Evolutionary conservation across 1,140 invertebrate species (phyloP), one percentile per base, ranked within the genome.

Genomic region (Diabrotica undecimpunctata): DNA sequence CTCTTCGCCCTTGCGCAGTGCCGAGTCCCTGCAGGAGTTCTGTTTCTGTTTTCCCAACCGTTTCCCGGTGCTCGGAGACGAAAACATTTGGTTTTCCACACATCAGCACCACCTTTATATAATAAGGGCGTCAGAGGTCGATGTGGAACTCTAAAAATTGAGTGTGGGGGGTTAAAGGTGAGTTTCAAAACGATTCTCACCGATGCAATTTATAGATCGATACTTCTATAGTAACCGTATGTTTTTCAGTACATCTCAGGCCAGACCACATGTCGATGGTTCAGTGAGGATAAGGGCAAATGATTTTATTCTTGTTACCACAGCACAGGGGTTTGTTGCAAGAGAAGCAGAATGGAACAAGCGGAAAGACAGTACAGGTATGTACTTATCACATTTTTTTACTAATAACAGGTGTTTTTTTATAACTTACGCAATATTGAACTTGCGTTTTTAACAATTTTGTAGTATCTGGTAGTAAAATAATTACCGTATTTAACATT

Each of bases 331-430:
- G 38, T 25, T 64, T 36, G 53, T 54, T 54, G 36, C 35, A 35
- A 62, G 56, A 14, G 39, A 11, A 38, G 39, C 61, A 74, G 69
- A 41, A 74, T 72, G 72, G 70, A 72, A 59, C 56, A 59, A 14
- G 60, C 65, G 55, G 70, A 70, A 39, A 74, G 72, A 54, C 68
- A 74, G 54, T 65, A 74, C 59, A 69, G 73, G 73, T 73, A 64
- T 14, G 63, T 57, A 14, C 39, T 51, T 11, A 10, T 14, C 39
- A 37, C 13, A 11, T 5, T 51, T 13, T 7, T 51, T n/a, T 1
- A 58, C 11, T 7, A 37, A 35, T 37, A n/a, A 13, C 39, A n/a
- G 25, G 25, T 25, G 25, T 25, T 25, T 25, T n/a, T 25, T 25
- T 25, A 25, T 25, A 4, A 25, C 25, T 25, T 25, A 25, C 25